Percentiles rank a stretch among this genome's conserved stretches.
phyloP scores from a whole-genome alignment of 2,113 vertebrate species.

The Oreochromis niloticus region DNA sequence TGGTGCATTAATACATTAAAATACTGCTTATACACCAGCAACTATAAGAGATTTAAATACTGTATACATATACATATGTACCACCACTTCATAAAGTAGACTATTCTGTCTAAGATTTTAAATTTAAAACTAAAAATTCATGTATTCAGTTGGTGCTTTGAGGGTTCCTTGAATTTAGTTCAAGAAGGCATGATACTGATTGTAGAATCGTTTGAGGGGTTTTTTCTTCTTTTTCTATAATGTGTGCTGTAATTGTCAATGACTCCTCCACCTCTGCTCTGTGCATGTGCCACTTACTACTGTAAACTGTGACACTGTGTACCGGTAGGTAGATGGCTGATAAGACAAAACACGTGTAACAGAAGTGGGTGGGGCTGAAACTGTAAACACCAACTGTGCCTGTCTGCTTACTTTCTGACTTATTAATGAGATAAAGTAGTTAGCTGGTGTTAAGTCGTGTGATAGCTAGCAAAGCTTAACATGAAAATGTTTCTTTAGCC shows the following conservation, averaged over 20 bases:
- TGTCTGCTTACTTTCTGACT: neutral
- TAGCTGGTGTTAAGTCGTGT: neutral
- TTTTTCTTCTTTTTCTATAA: neutral
- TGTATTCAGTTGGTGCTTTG: neutral
- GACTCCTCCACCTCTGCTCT: neutral
- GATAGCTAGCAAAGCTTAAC: neutral
- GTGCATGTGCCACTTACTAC: neutral
- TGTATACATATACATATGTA: neutral
- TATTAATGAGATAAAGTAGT: neutral
- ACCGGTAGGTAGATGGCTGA: neutral
- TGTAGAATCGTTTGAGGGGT: neutral
- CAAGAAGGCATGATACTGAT: neutral
- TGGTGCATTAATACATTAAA: neutral
- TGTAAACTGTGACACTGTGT: neutral
- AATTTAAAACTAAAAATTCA: neutral
- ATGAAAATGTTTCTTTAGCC: conserved; percentile 8
- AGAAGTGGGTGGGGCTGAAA: conserved; percentile 34
- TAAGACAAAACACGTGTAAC: neutral
- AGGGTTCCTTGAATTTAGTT: neutral
- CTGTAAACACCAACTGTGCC: conserved; percentile 17
- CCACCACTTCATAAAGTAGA: neutral
- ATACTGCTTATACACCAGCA: neutral
- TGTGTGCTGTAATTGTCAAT: neutral
- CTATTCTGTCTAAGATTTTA: neutral
- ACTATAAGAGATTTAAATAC: neutral